Base-by-base conservation (phyloP, 2,797 vertebrate species). In the Aphelocoma californica region DNA sequence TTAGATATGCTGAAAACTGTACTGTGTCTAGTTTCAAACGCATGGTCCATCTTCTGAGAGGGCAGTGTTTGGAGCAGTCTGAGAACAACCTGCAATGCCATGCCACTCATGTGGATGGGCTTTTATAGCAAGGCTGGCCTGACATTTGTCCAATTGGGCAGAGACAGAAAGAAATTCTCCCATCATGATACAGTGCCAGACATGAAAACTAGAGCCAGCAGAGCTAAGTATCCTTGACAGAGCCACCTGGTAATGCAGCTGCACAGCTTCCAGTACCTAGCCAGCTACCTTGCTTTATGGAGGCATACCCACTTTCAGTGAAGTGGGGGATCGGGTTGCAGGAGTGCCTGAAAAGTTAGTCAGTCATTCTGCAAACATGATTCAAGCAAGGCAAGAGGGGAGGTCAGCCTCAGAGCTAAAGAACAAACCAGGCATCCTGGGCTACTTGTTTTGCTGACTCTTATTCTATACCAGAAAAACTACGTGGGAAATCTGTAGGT, bases 51-150 rank as follows among this genome's bases (percentile, higher is more conserved):
- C 84, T 88, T 54, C 74, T 61, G 50, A 71, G 66, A 47, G 58
- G 50, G 18, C 65, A 58, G 15, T 12, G 69, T 86, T 73, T 4
- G 2, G 50, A 81, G 62, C 62, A 61, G 54, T 10, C 47, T 84
- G 45, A 45, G 71, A 93, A 24, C 60, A 79, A 32, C 42, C 29
- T 69, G 45, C 48, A 73, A 9, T 40, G 47, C 48, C 23, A 11
- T 21, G 32, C 67, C 1, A 0, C 36, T 87, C 1, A 0, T 5
- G 18, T n/a, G 61, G 31, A 47, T 9, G 5, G 57, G 24, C 69
- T 66, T 56, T 44, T 19, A 8, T 3, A 73, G 44, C 25, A 56
- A 66, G 31, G 47, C 72, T 77, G 57, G 12, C 47, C 67, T 86
- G 86, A 82, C 15, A 40, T 21, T n/a, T 32, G 16, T 17, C n/a